Evolutionary conservation across 2,888 invertebrate genomes (phyloP).

Genomic region (Lordiphosa andalusiaca): DNA sequence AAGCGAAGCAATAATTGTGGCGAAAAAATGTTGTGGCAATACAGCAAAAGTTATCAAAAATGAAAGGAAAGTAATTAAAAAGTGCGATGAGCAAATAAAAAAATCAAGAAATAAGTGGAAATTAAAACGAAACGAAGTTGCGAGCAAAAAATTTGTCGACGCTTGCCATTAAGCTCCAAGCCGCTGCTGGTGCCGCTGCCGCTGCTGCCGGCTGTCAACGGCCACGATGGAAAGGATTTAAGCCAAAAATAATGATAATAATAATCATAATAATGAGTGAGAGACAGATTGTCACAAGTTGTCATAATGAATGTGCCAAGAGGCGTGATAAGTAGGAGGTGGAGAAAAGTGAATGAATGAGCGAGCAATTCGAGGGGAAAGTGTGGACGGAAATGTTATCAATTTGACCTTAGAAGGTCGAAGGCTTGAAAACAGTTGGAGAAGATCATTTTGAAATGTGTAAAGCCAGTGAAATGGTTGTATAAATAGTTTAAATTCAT

Average conservation of each 20-base stretch:
- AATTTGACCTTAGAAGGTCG: constrained; percentile 8
- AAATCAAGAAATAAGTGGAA: constrained; percentile 30
- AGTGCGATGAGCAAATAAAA: constrained; percentile 48
- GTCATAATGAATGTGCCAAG: constrained; percentile 46
- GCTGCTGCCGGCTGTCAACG: constrained; percentile 55
- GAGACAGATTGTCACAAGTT: constrained; percentile 68
- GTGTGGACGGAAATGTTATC: background rate
- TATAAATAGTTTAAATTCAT: too few relatives aligned
- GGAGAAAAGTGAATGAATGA: constrained; percentile 2
- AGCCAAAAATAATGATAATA: constrained; percentile 65
- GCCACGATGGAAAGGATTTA: constrained; percentile 61
- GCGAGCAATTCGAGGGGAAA: constrained; percentile 8
- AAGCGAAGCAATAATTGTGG: constrained; percentile 48
- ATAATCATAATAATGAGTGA: constrained; percentile 55
- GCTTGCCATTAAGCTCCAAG: constrained; percentile 58
- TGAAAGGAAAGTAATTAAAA: constrained; percentile 72
- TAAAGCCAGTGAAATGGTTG: too few relatives aligned
- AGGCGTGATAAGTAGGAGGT: constrained; percentile 8
- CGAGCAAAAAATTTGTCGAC: constrained; percentile 53
- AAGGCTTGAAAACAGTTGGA: background rate
- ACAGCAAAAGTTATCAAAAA: constrained; percentile 54
- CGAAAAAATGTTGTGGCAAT: constrained; percentile 34
- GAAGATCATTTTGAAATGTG: constrained; percentile 2
- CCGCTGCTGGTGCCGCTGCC: constrained; percentile 15
- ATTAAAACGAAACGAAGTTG: constrained; percentile 51